Evolutionary conservation across 1,140 invertebrate species (phyloP), one percentile per base, ranked within the genome.

Genomic region (Neotoxoptera formosana): DNA sequence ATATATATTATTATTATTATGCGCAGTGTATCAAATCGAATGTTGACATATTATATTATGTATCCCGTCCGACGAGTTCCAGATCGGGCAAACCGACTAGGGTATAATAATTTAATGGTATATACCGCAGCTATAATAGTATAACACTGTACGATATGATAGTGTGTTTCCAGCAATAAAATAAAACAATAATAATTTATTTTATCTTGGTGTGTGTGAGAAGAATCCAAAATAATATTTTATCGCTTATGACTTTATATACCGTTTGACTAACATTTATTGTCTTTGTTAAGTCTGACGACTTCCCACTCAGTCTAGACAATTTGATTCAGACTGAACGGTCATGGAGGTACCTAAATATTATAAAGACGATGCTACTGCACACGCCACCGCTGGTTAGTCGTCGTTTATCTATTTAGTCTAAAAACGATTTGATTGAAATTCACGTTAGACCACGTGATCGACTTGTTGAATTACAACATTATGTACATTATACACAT

Each of bases 331-430:
- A 34, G 14, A 20, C 51, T 53, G 51, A 2, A n/a, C 60, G 30
- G 6, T 1, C 30, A 30, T 76, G 30, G n/a, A 76, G n/a, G 14
- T n/a, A 7, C 17, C 17, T n/a, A n/a, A 30, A 76, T 67, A n/a
- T 67, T 67, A 67, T 30, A 4, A 14, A 67, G 4, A 30, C 14
- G 60, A n/a, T 76, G 1, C 14, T 76, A 76, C n/a, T 76, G 60
- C 14, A 17, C 14, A n/a, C 7, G 4, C n/a, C n/a, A 0, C 11
- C 0, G 30, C 0, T 0, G n/a, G 6, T 76, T 76, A n/a, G 7
- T n/a, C 60, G 60, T 67, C 11, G 30, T 67, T 67, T 67, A 30
- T 67, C 30, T n/a, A 21, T 51, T 17, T 20, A 51, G 41, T 41
- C 14, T 67, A 17, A 53, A 23, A 53, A 53, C 6, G 17, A 76